These are phyloP conservation scores for Zaprionus bogoriensis DNA, from an alignment of 2,888 invertebrate species.

Conservation along the genomic window DNA sequence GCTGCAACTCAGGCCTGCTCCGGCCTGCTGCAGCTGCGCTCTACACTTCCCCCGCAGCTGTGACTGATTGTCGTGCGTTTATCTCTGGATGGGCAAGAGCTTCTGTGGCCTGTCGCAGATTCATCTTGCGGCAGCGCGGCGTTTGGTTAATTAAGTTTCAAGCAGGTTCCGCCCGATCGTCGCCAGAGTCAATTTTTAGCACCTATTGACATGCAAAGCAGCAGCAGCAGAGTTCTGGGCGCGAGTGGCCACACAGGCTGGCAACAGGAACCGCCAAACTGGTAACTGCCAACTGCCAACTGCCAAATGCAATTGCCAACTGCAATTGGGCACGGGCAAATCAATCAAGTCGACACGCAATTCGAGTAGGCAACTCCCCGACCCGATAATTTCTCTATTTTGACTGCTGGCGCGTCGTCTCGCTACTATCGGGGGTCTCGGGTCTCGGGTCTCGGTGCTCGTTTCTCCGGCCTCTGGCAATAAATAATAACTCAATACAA, in stretches of 20 bases:
- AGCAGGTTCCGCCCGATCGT: conserved; percentile 50
- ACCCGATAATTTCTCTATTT: conserved; percentile 73
- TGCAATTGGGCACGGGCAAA: conserved; percentile 53
- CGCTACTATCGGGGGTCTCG: too few species aligned
- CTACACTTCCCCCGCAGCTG: conserved; percentile 62
- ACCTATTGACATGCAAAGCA: conserved; percentile 73
- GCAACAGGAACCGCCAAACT: not conserved
- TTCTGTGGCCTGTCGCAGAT: conserved; percentile 64
- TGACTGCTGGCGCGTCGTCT: conserved; percentile 44
- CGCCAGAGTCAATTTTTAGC: conserved; percentile 65
- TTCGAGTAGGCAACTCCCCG: conserved; percentile 50
- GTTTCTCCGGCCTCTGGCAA: conserved; percentile 50
- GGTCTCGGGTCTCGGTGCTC: not conserved
- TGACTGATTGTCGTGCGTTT: conserved; percentile 79
- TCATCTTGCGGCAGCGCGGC: conserved; percentile 26
- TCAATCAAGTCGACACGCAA: conserved; percentile 79
- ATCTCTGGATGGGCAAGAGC: conserved; percentile 75
- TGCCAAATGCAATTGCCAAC: conserved; percentile 2
- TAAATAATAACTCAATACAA: conserved; percentile 79
- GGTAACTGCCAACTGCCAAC: not conserved
- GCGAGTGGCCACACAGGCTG: conserved; percentile 26
- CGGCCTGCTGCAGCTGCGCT: conserved; percentile 56
- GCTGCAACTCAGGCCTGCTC: conserved; percentile 11
- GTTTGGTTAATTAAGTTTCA: conserved; percentile 71
- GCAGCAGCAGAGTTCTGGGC: not conserved